A percentile compares a stretch with the other conserved stretches of the same genome.
phyloP scores from a whole-genome alignment of 2,797 vertebrate genomes.

The Dipus sagitta region DNA sequence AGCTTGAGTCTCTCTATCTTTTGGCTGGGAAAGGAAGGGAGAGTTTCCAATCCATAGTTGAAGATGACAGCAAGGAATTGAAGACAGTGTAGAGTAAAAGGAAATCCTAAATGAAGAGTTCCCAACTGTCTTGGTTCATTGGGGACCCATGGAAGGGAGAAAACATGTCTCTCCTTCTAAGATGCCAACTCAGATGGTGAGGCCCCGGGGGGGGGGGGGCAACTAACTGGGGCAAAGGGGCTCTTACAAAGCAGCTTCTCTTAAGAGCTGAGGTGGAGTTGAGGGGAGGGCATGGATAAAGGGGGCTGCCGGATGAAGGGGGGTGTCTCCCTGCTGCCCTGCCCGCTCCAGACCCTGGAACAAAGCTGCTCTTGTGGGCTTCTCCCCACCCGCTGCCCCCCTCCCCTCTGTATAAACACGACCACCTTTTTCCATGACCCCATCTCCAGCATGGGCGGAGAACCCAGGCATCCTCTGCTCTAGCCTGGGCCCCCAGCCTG shows the following conservation, averaged over 20 bases:
- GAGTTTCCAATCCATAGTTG: background rate
- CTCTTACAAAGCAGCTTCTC: slow-evolving; percentile 79
- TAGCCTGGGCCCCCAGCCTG: slow-evolving; percentile 75
- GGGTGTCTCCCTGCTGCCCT: slow-evolving; percentile 74
- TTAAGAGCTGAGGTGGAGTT: slow-evolving; percentile 75
- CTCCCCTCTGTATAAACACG: slow-evolving; percentile 84
- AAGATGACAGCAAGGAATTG: background rate
- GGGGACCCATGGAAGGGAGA: slow-evolving; percentile 24
- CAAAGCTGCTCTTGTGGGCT: slow-evolving; percentile 83
- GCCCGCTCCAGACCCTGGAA: slow-evolving; percentile 74
- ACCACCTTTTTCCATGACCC: slow-evolving; percentile 87
- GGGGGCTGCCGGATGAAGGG: slow-evolving; percentile 80
- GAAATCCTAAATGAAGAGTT: background rate
- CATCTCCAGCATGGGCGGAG: slow-evolving; percentile 80
- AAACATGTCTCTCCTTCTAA: slow-evolving; percentile 13
- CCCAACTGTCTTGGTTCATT: slow-evolving; percentile 27
- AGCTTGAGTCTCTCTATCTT: slow-evolving; percentile 29
- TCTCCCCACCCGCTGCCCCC: slow-evolving; percentile 77
- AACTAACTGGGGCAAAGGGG: slow-evolving; percentile 43
- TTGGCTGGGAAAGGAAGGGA: slow-evolving; percentile 17
- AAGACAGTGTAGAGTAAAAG: slow-evolving; percentile 43
- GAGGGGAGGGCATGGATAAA: slow-evolving; percentile 77
- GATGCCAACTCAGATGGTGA: slow-evolving; percentile 56
- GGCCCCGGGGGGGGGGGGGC: background rate
- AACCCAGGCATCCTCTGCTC: slow-evolving; percentile 81